These are phyloP conservation scores for Drosophila eugracilis DNA, from an alignment of 1,140 invertebrate genomes.

Conservation along the genomic window DNA sequence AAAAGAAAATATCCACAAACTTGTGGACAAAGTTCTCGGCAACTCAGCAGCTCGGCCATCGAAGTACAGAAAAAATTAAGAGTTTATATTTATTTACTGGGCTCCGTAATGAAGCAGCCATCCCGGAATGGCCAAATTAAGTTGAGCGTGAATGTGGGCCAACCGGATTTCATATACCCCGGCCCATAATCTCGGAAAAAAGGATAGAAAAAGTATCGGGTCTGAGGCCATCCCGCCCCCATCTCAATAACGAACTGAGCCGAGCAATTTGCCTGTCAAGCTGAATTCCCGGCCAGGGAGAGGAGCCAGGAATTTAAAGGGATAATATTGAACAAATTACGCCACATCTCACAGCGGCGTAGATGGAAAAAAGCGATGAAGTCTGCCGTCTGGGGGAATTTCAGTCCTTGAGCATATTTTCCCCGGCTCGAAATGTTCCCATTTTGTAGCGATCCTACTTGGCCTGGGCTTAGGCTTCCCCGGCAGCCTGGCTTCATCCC, in stretches of 20 bases:
- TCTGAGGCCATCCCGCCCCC: background rate
- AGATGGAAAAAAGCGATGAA: slow-evolving; percentile 15
- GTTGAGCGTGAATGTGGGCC: slow-evolving; percentile 63
- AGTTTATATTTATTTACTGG: slow-evolving; percentile 74
- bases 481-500: slow-evolving; percentile 38
- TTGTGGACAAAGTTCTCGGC: slow-evolving; percentile 24
- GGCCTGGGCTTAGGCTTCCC: slow-evolving; percentile 11
- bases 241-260: slow-evolving; percentile 49
- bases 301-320: slow-evolving; percentile 64
- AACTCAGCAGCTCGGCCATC: slow-evolving; percentile 29
- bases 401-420: slow-evolving; percentile 37
- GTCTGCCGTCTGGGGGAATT: slow-evolving; percentile 2
- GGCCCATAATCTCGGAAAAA: slow-evolving; percentile 17
- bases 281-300: slow-evolving; percentile 12
- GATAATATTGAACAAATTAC: slow-evolving; percentile 80
- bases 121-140: slow-evolving; percentile 40
- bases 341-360: slow-evolving; percentile 43
- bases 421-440: slow-evolving; percentile 19
- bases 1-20: slow-evolving; percentile 25
- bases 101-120: slow-evolving; percentile 43
- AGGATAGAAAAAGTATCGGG: slow-evolving; percentile 12
- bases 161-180: slow-evolving; percentile 22
- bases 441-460: slow-evolving; percentile 31
- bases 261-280: slow-evolving; percentile 68
- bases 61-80: slow-evolving; percentile 66